Base-by-base conservation (phyloP, 2,113 vertebrate genomes). In the Dasyornis broadbenti region DNA sequence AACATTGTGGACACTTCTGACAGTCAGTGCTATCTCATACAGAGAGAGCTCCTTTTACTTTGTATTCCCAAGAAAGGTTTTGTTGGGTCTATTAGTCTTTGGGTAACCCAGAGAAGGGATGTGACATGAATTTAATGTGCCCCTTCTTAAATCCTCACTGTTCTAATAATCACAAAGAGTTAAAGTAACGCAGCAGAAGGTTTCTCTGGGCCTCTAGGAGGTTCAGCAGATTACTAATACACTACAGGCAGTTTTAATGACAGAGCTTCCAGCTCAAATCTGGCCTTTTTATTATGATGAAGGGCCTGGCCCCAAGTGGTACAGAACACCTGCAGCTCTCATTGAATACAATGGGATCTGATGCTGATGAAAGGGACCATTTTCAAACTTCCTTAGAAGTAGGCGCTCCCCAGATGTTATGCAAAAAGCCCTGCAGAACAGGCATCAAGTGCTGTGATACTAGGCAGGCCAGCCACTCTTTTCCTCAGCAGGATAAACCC, bases 291-390 rank as follows among this genome's bases (percentile, higher is more conserved):
- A 85, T 89, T 92, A 96, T 94, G 96, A 97, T 96, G 76, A 90
- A 88, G 94, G 73, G 73, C 92, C 91, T 94, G 89, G 95, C 97
- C 95, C 96, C 95, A 97, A 97, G 96, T 96, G 94, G 93, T 97
- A 95, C 89, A 76, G 95, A 96, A 96, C 95, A 96, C 96, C 95
- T 97, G 95, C 95, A 97, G 96, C 89, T 97, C 95, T 95, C 96
- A 96, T 96, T 95, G 96, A 97, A 93, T 96, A 97, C 96, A 97
- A 97, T 96, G 94, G 96, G 96, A 97, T 97, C 86, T 95, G 94
- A 95, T 96, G 91, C 94, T 95, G 96, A 97, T 96, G 95, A 97
- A 96, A 97, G 93, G 89, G 93, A 95, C 96, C 95, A 79, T 96
- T 96, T 97, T 95, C 93, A 92, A 95, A 95, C 94, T 95, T 95